A percentile compares a stretch with the other conserved stretches of the same genome.
Evolutionary conservation across 2,888 invertebrate genomes (phyloP).

Genomic region (Phlogophora meticulosa): DNA sequence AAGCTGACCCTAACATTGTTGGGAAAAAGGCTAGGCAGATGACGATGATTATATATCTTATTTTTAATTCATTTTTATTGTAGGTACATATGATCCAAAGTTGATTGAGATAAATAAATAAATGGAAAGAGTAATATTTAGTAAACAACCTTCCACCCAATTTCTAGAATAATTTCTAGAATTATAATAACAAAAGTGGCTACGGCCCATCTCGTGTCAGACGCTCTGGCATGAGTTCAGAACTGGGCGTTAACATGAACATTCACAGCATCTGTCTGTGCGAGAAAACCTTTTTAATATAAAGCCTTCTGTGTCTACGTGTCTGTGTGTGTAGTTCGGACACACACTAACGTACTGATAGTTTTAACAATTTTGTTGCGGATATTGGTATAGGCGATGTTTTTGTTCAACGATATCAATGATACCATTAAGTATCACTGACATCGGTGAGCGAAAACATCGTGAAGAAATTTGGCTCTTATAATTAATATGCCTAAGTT

Average conservation of each 20-base stretch:
- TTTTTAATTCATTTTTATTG: too few species aligned
- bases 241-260: conserved; percentile 81
- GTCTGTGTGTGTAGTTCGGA: conserved; percentile 9
- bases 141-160: neutral
- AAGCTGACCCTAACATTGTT: too few species aligned
- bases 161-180: conserved; percentile 49
- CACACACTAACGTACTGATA: neutral
- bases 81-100: too few species aligned
- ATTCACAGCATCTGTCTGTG: conserved; percentile 85
- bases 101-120: too few species aligned
- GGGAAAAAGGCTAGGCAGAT: too few species aligned
- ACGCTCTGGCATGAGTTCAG: conserved; percentile 84
- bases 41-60: too few species aligned
- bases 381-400: neutral
- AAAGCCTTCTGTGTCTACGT: conserved; percentile 62
- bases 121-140: too few species aligned
- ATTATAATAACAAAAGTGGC: conserved; percentile 80
- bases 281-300: conserved; percentile 82
- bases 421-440: too few species aligned
- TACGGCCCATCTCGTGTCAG: conserved; percentile 73
- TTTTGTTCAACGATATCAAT: too few species aligned
- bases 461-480: too few species aligned
- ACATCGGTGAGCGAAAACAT: too few species aligned
- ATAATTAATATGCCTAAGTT: too few species aligned
- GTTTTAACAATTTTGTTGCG: neutral